Conservation (phyloP, 2,797 vertebrate genomes). For the Prionace glauca region DNA sequence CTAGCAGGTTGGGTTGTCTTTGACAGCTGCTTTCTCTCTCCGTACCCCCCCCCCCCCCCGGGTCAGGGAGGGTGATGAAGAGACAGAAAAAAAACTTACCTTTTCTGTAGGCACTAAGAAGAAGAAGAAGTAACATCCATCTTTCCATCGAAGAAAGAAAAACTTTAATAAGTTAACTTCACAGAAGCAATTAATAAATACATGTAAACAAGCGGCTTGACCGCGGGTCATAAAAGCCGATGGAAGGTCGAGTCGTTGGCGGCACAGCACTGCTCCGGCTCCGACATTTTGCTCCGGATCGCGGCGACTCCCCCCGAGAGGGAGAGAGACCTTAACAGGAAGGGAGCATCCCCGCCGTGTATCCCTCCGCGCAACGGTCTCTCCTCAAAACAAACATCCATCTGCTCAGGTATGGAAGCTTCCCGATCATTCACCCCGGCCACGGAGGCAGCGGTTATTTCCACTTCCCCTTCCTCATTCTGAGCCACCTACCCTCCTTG, state of each 20-base stretch:
- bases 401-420: background rate
- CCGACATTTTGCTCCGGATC: slow-evolving; percentile 35
- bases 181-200: slow-evolving; percentile 44
- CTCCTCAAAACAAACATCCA: background rate
- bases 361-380: slow-evolving; percentile 29
- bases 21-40: background rate
- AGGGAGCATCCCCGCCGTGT: background rate
- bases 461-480: no score
- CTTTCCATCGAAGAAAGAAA: slow-evolving; percentile 45
- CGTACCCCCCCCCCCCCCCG: background rate
- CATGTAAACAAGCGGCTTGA: slow-evolving; percentile 30
- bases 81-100: background rate
- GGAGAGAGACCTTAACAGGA: background rate
- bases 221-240: slow-evolving; percentile 36
- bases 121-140: slow-evolving; percentile 30
- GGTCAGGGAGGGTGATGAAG: background rate
- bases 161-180: slow-evolving; percentile 45
- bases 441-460: no score
- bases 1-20: background rate
- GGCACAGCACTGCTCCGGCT: slow-evolving; percentile 6
- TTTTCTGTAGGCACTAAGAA: slow-evolving; percentile 31
- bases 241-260: slow-evolving; percentile 4
- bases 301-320: slow-evolving; percentile 23
- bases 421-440: background rate
- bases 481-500: no score